Percentiles rank a stretch among this genome's conserved stretches.
Conservation (phyloP, 2,113 vertebrate genomes). For the Eolophus roseicapilla region DNA sequence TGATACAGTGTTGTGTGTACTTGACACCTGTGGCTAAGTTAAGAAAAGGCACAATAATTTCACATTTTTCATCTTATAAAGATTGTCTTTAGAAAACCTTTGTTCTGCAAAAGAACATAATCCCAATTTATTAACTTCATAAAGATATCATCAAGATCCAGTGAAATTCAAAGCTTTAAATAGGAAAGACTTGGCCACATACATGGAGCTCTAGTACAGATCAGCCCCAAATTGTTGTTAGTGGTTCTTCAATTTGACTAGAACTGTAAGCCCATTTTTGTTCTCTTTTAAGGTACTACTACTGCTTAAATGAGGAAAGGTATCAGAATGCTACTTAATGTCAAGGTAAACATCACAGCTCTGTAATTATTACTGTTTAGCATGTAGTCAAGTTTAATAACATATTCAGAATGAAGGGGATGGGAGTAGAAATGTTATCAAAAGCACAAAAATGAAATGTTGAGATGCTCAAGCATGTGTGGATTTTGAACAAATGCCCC, state of each 20-base stretch:
- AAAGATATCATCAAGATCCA: neutral
- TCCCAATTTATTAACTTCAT: neutral
- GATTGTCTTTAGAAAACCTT: neutral
- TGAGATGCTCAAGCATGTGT: neutral
- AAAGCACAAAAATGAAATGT: neutral
- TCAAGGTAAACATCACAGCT: neutral
- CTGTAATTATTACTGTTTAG: neutral
- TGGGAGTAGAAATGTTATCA: neutral
- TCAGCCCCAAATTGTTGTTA: neutral
- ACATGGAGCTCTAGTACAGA: neutral
- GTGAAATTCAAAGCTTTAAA: neutral
- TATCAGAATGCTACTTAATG: neutral
- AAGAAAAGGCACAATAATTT: neutral
- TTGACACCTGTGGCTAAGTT: slow-evolving; percentile 87
- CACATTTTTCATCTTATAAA: neutral
- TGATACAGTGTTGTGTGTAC: slow-evolving; percentile 84
- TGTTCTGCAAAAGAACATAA: neutral
- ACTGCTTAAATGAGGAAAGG: neutral
- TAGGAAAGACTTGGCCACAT: neutral
- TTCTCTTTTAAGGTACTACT: neutral
- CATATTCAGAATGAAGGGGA: neutral
- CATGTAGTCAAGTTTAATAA: neutral
- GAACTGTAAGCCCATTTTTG: neutral
- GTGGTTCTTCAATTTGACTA: neutral
- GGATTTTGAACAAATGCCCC: neutral